Evolutionary conservation across 2,113 vertebrate species (phyloP).

Genomic region (Platysternon megacephalum): DNA sequence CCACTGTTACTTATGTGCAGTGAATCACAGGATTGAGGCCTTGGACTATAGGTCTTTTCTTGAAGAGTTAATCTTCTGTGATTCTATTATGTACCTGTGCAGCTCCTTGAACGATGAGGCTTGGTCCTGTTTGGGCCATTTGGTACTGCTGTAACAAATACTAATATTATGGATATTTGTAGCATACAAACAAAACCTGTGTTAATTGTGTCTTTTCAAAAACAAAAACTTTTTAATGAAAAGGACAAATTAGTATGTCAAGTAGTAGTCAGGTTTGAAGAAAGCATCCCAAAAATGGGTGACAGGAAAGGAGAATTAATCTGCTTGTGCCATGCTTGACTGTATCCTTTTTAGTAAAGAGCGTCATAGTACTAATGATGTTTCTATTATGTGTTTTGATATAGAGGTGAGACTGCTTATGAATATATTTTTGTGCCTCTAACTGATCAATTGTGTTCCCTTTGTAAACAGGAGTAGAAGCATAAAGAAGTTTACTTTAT

Average conservation of each 20-base stretch:
- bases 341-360: neutral
- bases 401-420: neutral
- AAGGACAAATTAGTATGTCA: neutral
- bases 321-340: neutral
- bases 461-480: constrained; percentile 51
- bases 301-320: neutral
- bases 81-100: neutral
- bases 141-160: neutral
- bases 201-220: neutral
- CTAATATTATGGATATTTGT: neutral
- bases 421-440: neutral
- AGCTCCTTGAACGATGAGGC: neutral
- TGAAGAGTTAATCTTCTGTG: neutral
- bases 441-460: constrained; percentile 35
- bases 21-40: neutral
- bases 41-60: neutral
- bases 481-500: constrained; percentile 16
- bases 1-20: neutral
- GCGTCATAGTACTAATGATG: fast-evolving
- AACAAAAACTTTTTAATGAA: neutral
- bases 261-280: neutral
- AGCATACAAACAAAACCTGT: neutral
- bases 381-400: neutral
- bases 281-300: neutral
- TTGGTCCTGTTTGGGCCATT: neutral